Evolutionary conservation across 2,113 vertebrate genomes (phyloP), one percentile per base, ranked within the genome.

Genomic region (Gambusia affinis): DNA sequence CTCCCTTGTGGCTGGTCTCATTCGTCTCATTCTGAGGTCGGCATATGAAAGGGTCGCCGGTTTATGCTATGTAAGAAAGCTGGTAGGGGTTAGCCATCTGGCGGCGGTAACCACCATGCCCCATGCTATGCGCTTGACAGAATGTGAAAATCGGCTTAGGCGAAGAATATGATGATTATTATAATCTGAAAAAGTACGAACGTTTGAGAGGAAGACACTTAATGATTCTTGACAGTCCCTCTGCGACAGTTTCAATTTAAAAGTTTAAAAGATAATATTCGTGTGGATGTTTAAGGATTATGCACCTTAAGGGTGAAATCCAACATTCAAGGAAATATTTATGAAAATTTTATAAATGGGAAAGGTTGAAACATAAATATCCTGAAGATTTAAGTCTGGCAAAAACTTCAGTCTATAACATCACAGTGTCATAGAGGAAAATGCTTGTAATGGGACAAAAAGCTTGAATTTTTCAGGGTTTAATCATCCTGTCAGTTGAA

Each of bases 21-120:
- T 91, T 94, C 89, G 29, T 66, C 72, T 74, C 80, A 66, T 84
- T 88, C 83, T 92, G 92, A 89, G 47, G 71, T 91, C 83, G 74
- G 87, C 83, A 78, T 79, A 88, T 90, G 91, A 92, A 92, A 85
- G 87, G 86, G 83, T 78, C 67, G 85, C 54, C 76, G 80, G 89
- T 70, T 86, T 89, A 93, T 95, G 88, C 94, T 79, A 82, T 92
- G 95, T 91, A 94, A 94, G 92, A 60, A 93, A 93, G 92, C 95
- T 94, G 92, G 95, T 94, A 81, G 95, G 95, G 94, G 95, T 91
- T 88, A 87, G 89, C 91, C 91, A 93, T 92, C 91, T 92, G 91
- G 83, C 82, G 75, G 70, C 71, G 75, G 78, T 51, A 77, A 70
- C 86, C 70, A 84, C 62, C 2, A 64, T 78, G 82, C 88, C 88